Percentiles rank a stretch among this genome's conserved stretches.
Conservation (phyloP, 2,113 vertebrate species). For the Chaetorhynchus papuensis region DNA sequence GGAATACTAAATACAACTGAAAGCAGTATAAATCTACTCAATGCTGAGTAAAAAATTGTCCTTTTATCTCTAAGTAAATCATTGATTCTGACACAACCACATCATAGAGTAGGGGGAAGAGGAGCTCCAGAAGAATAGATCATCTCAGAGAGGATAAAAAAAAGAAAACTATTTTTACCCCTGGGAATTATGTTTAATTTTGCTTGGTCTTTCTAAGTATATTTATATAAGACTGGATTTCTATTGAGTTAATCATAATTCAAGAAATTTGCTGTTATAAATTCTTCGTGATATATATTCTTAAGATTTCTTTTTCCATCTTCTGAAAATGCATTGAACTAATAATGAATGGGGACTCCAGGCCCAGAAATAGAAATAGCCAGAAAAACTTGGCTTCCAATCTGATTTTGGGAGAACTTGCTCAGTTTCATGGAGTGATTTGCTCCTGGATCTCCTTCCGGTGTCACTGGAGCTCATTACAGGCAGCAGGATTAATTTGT, state of each 20-base stretch:
- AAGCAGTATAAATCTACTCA: not conserved
- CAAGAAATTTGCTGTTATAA: not conserved
- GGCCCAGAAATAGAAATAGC: not conserved
- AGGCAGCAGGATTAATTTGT: not conserved
- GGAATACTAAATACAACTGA: not conserved
- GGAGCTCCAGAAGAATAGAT: not conserved
- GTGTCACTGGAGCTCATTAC: not conserved
- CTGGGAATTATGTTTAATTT: not conserved
- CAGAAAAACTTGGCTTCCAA: not conserved
- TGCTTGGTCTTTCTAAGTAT: not conserved
- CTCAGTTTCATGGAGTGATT: not conserved
- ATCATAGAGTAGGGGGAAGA: not conserved
- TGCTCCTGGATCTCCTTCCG: not conserved
- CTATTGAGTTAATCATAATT: not conserved
- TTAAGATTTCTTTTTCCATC: not conserved
- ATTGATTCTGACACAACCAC: not conserved
- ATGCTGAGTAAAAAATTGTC: not conserved
- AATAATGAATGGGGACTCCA: not conserved
- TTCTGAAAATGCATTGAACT: not conserved
- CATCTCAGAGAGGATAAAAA: not conserved
- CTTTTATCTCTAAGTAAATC: slow-evolving; percentile 19
- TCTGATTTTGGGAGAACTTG: not conserved
- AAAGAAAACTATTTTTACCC: not conserved
- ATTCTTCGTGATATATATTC: not conserved
- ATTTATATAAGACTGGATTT: not conserved